A percentile compares a stretch with the other conserved stretches of the same genome.
Conservation (phyloP, 2,888 invertebrate species). For the Arge pagana region DNA sequence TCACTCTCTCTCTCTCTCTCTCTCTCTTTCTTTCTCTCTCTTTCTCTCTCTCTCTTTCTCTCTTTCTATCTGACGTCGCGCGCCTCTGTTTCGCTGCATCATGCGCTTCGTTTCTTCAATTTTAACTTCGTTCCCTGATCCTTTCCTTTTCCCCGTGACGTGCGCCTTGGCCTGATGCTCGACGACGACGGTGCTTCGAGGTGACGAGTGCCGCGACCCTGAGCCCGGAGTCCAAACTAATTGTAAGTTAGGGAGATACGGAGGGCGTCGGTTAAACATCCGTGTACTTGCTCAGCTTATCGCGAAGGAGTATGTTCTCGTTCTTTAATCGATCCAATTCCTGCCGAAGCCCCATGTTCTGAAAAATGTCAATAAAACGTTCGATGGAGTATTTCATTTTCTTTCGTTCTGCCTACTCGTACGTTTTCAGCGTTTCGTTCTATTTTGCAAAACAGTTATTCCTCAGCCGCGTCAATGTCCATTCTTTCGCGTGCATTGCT, state of each 20-base stretch:
- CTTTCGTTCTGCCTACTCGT: too few species aligned
- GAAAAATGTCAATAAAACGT: constrained; percentile 49
- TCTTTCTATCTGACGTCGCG: not conserved
- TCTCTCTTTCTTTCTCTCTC: not conserved
- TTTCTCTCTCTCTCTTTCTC: not conserved
- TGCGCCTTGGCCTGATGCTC: not conserved
- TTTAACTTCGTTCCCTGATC: not conserved
- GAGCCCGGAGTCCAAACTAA: constrained; percentile 3
- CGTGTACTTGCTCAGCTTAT: constrained; percentile 87
- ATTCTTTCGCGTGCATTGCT: too few species aligned
- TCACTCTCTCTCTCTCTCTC: constrained; percentile 6
- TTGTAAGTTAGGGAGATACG: constrained; percentile 12
- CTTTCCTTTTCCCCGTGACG: not conserved
- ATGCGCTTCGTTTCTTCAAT: not conserved
- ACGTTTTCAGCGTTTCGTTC: too few species aligned
- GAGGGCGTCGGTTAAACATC: constrained; percentile 68
- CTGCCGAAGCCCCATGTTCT: constrained; percentile 89
- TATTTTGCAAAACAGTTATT: too few species aligned
- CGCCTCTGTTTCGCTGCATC: not conserved
- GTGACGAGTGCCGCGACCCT: constrained; percentile 8
- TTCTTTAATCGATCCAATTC: constrained; percentile 90
- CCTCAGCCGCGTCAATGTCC: too few species aligned
- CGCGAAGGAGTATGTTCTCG: constrained; percentile 87
- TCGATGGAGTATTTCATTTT: constrained; percentile 4
- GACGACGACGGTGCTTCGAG: constrained; percentile 7